Evolutionary conservation across 2,888 invertebrate genomes (phyloP).

Genomic region (Hybos culiciformis): DNA sequence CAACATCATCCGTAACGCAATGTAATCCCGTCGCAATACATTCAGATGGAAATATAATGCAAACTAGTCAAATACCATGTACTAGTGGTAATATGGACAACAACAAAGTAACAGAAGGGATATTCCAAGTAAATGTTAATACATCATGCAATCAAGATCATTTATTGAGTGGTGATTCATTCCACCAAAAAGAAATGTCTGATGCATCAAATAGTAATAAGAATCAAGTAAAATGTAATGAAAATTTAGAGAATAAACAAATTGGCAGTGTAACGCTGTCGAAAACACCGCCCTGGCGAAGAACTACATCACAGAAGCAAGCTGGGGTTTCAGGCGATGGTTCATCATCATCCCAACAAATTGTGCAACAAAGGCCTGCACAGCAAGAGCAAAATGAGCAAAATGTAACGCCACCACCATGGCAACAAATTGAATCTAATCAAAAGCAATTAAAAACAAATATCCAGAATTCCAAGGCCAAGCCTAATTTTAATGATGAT

Average conservation of each 20-base stretch:
- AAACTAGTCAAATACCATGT: conserved; percentile 14
- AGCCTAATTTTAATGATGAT: conserved; percentile 81
- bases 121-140: not conserved
- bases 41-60: conserved; percentile 13
- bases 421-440: conserved; percentile 12
- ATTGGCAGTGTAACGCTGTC: conserved; percentile 19
- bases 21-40: conserved; percentile 12
- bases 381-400: conserved; percentile 13
- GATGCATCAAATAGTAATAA: conserved; percentile 15
- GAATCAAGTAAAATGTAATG: conserved; percentile 4
- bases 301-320: conserved; percentile 13
- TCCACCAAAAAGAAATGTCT: conserved; percentile 1
- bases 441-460: conserved; percentile 7
- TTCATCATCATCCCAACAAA: not conserved
- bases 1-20: conserved; percentile 14
- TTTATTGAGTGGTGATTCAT: too few species aligned
- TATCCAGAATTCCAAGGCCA: conserved; percentile 20
- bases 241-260: conserved; percentile 12
- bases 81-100: not conserved
- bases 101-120: not conserved
- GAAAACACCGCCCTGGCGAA: conserved; percentile 22
- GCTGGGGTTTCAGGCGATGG: not conserved
- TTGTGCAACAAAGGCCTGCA: not conserved
- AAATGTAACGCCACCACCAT: conserved; percentile 20
- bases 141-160: not conserved